Evolutionary conservation across 2,113 vertebrate genomes (phyloP).

Genomic region (Lagenorhynchus albirostris): DNA sequence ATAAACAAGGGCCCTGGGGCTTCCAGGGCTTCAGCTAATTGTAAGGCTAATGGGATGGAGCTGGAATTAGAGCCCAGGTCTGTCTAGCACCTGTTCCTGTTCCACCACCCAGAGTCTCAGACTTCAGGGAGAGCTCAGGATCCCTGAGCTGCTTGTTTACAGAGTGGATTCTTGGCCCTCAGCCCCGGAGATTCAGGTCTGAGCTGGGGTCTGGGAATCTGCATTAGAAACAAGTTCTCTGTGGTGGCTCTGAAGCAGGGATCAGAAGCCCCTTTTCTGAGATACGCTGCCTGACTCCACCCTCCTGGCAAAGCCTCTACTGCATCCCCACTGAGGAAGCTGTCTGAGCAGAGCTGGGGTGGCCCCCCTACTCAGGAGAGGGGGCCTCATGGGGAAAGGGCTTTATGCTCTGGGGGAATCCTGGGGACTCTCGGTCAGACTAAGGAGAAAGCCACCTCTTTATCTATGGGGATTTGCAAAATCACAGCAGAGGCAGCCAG

Average conservation of each 20-base stretch:
- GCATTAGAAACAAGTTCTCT: background rate
- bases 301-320: background rate
- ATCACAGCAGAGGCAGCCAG: background rate
- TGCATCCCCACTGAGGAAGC: background rate
- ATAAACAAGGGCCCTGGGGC: background rate
- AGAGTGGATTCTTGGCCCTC: background rate
- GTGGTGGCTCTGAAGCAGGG: background rate
- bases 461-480: background rate
- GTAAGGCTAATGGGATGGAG: background rate
- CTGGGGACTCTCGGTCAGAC: background rate
- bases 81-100: background rate
- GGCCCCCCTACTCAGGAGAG: background rate
- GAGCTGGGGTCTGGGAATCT: background rate
- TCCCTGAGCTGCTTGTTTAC: background rate
- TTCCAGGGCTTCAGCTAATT: background rate
- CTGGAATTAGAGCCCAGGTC: background rate
- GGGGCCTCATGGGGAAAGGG: background rate
- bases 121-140: background rate
- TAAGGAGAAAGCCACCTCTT: background rate
- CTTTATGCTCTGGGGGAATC: background rate
- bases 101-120: background rate
- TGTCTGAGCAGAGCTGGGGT: background rate
- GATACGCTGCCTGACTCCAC: background rate
- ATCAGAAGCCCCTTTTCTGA: background rate
- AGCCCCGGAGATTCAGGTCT: background rate